Evolutionary conservation across 2,797 vertebrate species (phyloP), one percentile per base, ranked within the genome.

Genomic region (Staurois parvus): DNA sequence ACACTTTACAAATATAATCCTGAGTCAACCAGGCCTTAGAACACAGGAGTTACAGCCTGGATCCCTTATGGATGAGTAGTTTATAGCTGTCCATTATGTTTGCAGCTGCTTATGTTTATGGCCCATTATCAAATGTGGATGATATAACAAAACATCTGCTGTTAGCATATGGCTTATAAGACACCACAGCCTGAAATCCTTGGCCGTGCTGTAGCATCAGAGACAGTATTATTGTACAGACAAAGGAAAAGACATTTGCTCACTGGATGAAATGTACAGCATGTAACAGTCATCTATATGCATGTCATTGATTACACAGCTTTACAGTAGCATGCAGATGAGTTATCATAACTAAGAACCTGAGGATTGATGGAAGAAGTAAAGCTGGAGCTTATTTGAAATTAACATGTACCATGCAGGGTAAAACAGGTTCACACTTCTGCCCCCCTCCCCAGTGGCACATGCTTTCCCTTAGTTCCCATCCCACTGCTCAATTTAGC

Each of bases 161-260:
- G 21, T 62, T 62, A n/a, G 24, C 6, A 62, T 62, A 62, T 62
- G 59, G 59, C 59, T 62, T 62, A 62, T 62, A 62, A 62, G 59
- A 62, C 59, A 62, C 59, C 59, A 62, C 59, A 62, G 59, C 59
- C 59, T 28, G 37, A 69, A 30, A 52, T 79, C 66, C 77, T 69
- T 79, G 77, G 66, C 77, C 45, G 13, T n/a, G 66, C 77, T 69
- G 40, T 69, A 15, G 66, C 77, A 79, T 79, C 64, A 34, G 19
- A 69, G 40, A 69, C 26, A 69, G 32, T 37, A 72, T 32, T 52
- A 69, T 69, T 32, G 9, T 67, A 40, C 76, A 42, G 17, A 40
- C 48, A 52, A 79, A 66, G 70, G 42, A n/a, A 42, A 37, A 4
- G 30, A n/a, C 15, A 32, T 13, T 17, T 21, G 0, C 30, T 11